Conservation (phyloP, 2,888 invertebrate species). For the Hoplodrina blanda region DNA sequence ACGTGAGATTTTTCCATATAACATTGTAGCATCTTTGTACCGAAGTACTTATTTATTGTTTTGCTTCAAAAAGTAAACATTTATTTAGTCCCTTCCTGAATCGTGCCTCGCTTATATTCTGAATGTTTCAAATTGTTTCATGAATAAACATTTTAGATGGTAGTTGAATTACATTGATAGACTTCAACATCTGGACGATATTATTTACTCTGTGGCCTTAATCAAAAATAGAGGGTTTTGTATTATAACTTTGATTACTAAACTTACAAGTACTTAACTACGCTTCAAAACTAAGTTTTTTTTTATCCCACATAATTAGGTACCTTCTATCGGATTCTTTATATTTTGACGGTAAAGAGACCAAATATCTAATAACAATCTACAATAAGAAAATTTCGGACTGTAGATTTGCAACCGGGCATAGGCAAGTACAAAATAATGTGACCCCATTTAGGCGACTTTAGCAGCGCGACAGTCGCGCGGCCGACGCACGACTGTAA, state of each 20-base stretch:
- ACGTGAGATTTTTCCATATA: slow-evolving; percentile 37
- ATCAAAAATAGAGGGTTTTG: not conserved
- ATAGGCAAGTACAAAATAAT: no score
- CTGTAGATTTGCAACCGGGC: no score
- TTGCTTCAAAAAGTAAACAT: slow-evolving; percentile 24
- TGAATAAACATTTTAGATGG: not conserved
- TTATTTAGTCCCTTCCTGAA: slow-evolving; percentile 28
- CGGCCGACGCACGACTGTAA: no score
- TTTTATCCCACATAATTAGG: no score
- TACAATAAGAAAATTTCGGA: no score
- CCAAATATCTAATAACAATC: no score
- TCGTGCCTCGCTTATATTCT: slow-evolving; percentile 23
- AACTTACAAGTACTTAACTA: no score
- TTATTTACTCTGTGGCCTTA: not conserved
- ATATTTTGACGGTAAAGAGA: no score
- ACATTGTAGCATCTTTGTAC: slow-evolving; percentile 12
- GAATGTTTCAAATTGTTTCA: slow-evolving; percentile 13
- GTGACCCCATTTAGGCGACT: no score
- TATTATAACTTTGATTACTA: not conserved
- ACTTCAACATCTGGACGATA: not conserved
- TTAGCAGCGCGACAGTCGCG: no score
- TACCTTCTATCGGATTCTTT: no score
- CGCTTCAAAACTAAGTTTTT: no score
- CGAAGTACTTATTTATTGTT: slow-evolving; percentile 10
- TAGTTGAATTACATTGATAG: not conserved